These are phyloP conservation scores for Pararge aegeria DNA, from an alignment of 1,140 invertebrate genomes.

Conservation along the genomic window DNA sequence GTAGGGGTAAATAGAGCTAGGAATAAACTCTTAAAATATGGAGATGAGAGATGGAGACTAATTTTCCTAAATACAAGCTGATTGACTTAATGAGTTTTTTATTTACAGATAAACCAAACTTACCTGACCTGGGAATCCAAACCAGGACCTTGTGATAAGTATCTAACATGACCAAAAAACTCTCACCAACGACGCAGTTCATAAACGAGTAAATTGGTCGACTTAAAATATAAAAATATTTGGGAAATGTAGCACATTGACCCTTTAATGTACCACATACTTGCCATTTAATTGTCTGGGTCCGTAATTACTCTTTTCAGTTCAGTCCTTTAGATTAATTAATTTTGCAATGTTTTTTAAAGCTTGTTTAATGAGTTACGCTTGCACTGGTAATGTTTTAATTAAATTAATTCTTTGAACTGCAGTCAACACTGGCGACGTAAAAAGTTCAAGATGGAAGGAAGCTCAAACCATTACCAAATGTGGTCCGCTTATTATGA, in stretches of 20 bases:
- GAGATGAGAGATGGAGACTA: too few relatives aligned
- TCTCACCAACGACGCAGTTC: too few relatives aligned
- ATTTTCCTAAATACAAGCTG: too few relatives aligned
- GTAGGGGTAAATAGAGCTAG: too few relatives aligned
- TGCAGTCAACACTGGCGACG: constrained; percentile 30
- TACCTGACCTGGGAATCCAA: too few relatives aligned
- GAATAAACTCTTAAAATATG: too few relatives aligned
- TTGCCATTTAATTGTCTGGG: constrained; percentile 9
- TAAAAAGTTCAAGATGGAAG: constrained; percentile 51
- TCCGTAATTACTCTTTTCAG: constrained; percentile 14
- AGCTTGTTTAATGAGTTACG: constrained; percentile 26
- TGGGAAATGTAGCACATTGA: background rate
- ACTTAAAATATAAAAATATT: background rate
- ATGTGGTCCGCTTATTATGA: constrained; percentile 45
- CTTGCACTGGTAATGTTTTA: constrained; percentile 37
- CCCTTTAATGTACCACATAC: background rate
- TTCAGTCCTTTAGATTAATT: constrained; percentile 18
- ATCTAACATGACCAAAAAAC: too few relatives aligned
- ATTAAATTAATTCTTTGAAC: constrained; percentile 65
- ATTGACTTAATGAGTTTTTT: too few relatives aligned
- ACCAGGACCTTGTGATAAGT: too few relatives aligned
- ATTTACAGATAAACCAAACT: too few relatives aligned
- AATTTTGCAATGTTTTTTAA: constrained; percentile 17
- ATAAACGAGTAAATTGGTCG: constrained; percentile 2
- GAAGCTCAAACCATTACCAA: constrained; percentile 69